Conservation (phyloP, 2,113 vertebrate genomes). For the Amblyopsis rosae region DNA sequence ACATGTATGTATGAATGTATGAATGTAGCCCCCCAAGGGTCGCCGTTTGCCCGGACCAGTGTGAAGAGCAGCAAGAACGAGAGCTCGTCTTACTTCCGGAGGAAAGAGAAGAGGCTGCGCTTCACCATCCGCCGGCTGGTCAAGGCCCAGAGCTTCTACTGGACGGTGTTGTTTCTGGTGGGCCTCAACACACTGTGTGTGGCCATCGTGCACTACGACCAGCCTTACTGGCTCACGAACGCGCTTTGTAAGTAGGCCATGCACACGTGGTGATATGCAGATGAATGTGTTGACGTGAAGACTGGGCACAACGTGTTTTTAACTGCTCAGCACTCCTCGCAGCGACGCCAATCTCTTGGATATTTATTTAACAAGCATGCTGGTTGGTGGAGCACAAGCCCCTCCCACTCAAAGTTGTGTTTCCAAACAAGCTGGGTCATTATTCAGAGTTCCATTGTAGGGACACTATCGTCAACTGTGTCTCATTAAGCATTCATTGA, state of each 20-base stretch:
- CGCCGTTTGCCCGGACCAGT: conserved; percentile 89
- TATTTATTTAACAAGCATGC: too few species aligned
- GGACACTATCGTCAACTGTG: too few species aligned
- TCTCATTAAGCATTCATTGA: too few species aligned
- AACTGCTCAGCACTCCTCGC: too few species aligned
- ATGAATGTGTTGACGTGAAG: too few species aligned
- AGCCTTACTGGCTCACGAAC: conserved; percentile 89
- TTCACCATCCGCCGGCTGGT: conserved; percentile 96
- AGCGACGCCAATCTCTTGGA: too few species aligned
- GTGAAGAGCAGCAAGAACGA: conserved; percentile 91
- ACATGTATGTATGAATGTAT: too few species aligned
- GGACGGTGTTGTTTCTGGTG: conserved; percentile 91
- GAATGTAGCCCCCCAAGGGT: conserved; percentile 76
- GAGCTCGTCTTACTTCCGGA: conserved; percentile 88
- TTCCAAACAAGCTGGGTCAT: too few species aligned
- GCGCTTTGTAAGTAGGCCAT: conserved; percentile 84
- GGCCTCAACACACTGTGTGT: conserved; percentile 94
- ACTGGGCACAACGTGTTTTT: too few species aligned
- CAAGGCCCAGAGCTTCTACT: conserved; percentile 97
- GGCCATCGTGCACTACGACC: conserved; percentile 95
- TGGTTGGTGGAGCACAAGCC: too few species aligned
- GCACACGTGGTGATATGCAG: not conserved
- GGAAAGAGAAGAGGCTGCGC: conserved; percentile 94
- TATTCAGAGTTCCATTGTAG: too few species aligned
- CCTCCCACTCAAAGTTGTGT: too few species aligned